Evolutionary conservation across 1,140 invertebrate genomes (phyloP).

Genomic region (Euura lappo): DNA sequence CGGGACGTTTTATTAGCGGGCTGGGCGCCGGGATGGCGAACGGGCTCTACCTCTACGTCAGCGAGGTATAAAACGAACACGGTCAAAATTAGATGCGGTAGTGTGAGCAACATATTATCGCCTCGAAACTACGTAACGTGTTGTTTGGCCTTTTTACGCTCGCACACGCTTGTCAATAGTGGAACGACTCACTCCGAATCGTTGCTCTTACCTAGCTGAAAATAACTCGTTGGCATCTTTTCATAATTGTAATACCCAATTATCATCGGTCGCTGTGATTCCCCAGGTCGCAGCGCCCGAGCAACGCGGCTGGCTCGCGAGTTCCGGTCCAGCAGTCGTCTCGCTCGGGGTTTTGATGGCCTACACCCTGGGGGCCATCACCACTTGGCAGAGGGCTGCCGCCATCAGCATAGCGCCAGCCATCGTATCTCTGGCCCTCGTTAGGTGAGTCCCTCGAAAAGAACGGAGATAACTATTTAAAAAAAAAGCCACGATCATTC

Average conservation of each 20-base stretch:
- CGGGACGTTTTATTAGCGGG: conserved; percentile 76
- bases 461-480: too few species aligned
- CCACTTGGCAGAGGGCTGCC: conserved; percentile 68
- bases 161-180: too few species aligned
- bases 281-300: conserved; percentile 48
- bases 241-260: too few species aligned
- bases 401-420: conserved; percentile 67
- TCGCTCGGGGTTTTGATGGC: conserved; percentile 71
- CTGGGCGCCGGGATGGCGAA: conserved; percentile 70
- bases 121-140: too few species aligned
- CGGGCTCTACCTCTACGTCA: conserved; percentile 53
- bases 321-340: conserved; percentile 66
- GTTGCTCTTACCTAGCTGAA: too few species aligned
- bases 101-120: too few species aligned
- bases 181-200: too few species aligned
- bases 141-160: too few species aligned
- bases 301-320: conserved; percentile 54
- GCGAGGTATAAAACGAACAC: conserved; percentile 38
- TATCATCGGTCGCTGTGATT: too few species aligned
- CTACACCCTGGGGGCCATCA: conserved; percentile 67
- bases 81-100: too few species aligned
- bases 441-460: conserved; percentile 33
- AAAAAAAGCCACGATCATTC: too few species aligned
- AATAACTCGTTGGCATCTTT: too few species aligned
- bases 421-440: conserved; percentile 56